phyloP scores from a whole-genome alignment of 2,888 invertebrate genomes.

The Pantelozetes paolii region DNA sequence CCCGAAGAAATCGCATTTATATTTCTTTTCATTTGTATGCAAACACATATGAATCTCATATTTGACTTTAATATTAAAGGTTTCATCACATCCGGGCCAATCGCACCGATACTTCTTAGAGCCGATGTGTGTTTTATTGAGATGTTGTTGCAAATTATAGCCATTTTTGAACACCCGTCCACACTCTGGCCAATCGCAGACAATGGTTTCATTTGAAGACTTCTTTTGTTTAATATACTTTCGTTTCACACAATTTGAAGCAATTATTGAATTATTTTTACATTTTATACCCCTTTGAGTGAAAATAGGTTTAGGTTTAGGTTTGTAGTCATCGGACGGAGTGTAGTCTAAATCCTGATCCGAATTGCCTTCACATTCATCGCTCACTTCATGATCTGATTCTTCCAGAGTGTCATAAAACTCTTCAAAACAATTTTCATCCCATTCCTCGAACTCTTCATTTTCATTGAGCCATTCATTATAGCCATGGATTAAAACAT shows the following conservation, averaged over 20 bases:
- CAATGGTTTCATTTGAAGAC: not conserved
- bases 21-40: constrained; percentile 17
- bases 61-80: not conserved
- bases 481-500: constrained; percentile 22
- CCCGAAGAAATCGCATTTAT: not conserved
- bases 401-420: not conserved
- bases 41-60: constrained; percentile 5
- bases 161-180: not conserved
- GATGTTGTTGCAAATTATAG: not conserved
- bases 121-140: not conserved
- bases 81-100: constrained; percentile 22
- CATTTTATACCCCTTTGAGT: not conserved
- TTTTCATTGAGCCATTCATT: constrained; percentile 24
- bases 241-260: constrained; percentile 6
- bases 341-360: not conserved
- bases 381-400: not conserved
- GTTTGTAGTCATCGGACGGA: not conserved
- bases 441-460: constrained; percentile 2
- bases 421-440: not conserved
- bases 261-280: constrained; percentile 1
- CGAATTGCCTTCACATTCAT: not conserved
- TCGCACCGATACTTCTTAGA: not conserved
- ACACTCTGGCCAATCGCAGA: constrained; percentile 23
- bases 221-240: constrained; percentile 10
- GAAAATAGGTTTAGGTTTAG: not conserved